These are phyloP conservation scores for Spondyliosoma cantharus DNA, from an alignment of 2,797 vertebrate species.

Conservation along the genomic window DNA sequence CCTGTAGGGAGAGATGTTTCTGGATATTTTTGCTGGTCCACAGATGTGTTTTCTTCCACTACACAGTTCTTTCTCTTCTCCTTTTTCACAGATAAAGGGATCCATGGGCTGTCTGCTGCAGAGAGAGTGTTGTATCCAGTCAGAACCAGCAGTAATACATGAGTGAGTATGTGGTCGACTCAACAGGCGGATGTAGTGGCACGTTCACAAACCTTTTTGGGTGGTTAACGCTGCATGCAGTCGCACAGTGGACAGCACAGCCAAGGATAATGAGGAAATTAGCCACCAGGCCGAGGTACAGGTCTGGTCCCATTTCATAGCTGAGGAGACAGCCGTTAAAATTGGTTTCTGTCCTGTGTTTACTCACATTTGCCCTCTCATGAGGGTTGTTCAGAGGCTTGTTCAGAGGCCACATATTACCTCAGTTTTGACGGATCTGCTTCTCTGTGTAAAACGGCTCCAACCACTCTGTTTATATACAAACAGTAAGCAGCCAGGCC, in stretches of 20 bases:
- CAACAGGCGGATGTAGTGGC: background rate
- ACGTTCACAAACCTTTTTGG: conserved; percentile 30
- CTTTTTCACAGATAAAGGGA: background rate
- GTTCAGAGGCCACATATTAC: conserved; percentile 26
- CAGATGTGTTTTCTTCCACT: background rate
- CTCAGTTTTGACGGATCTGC: conserved; percentile 59
- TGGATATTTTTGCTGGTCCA: background rate
- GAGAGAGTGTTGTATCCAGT: background rate
- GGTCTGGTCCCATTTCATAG: conserved; percentile 47
- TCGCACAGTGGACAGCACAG: conserved; percentile 28
- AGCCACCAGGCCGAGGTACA: conserved; percentile 56
- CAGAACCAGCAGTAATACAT: background rate
- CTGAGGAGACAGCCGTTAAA: conserved; percentile 1
- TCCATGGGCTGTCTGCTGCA: background rate
- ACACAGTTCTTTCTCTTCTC: background rate
- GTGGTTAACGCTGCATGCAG: conserved; percentile 16
- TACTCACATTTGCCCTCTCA: background rate
- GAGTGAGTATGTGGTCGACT: background rate
- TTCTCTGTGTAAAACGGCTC: conserved; percentile 54
- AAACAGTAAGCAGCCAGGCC: conserved; percentile 63
- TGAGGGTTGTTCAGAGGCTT: background rate
- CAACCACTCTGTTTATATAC: conserved; percentile 65
- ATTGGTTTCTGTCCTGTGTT: accelerated
- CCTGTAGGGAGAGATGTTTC: background rate
- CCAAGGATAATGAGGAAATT: conserved; percentile 49